These are phyloP conservation scores for Anguilla marmorata DNA, from an alignment of 2,797 vertebrate genomes.

Conservation along the genomic window DNA sequence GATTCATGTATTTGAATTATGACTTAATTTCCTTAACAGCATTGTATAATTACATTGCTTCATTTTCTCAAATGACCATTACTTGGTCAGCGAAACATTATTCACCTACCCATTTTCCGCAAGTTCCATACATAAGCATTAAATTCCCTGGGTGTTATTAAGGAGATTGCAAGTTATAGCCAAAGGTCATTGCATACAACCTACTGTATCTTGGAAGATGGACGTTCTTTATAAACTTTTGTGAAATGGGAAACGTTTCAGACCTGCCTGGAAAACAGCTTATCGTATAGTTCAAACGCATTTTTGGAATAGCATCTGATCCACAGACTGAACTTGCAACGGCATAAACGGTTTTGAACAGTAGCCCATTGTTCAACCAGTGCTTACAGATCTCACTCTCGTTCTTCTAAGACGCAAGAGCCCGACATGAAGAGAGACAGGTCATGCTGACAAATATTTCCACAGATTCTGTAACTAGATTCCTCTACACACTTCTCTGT, in stretches of 20 bases:
- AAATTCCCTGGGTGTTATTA: not conserved
- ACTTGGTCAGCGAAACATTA: not conserved
- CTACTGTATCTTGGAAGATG: not conserved
- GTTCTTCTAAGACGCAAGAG: constrained; percentile 27
- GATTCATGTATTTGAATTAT: not conserved
- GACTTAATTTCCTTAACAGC: not conserved
- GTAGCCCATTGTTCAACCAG: not conserved
- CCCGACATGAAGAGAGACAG: constrained; percentile 44
- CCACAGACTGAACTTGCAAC: not conserved
- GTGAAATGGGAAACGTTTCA: not conserved
- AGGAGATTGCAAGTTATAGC: not conserved
- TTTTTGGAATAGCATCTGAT: not conserved
- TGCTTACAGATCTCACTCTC: constrained; percentile 47
- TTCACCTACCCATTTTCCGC: not conserved
- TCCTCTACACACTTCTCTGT: not conserved
- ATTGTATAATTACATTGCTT: not conserved
- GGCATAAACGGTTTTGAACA: not conserved
- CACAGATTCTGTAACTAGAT: not conserved
- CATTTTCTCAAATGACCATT: constrained; percentile 2
- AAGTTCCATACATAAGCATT: not conserved
- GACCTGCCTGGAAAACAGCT: not conserved
- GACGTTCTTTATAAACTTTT: not conserved
- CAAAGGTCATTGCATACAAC: not conserved
- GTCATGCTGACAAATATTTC: constrained; percentile 37
- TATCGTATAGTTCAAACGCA: not conserved